phyloP scores from a whole-genome alignment of 2,888 invertebrate genomes.

The Balanococcus diminutus region DNA sequence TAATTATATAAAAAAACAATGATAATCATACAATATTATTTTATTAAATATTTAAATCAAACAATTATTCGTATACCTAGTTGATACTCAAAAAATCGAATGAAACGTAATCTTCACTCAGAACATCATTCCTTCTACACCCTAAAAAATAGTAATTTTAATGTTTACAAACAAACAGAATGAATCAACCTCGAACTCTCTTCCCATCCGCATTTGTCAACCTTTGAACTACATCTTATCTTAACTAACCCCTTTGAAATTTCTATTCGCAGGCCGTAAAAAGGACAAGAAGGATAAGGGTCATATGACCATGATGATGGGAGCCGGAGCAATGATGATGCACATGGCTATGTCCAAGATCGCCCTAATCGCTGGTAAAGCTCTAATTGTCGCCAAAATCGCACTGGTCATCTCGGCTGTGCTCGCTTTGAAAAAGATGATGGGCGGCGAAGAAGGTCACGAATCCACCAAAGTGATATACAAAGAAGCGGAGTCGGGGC shows the following conservation, averaged over 20 bases:
- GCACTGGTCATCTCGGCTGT: constrained; percentile 82
- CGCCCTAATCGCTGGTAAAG: constrained; percentile 84
- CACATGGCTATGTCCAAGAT: constrained; percentile 73
- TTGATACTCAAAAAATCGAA: too few species aligned
- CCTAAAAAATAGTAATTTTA: too few species aligned
- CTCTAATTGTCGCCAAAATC: constrained; percentile 81
- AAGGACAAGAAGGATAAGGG: constrained; percentile 63
- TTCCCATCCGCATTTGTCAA: too few species aligned
- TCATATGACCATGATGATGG: constrained; percentile 67
- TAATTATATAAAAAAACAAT: too few species aligned
- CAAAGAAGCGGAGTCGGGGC: constrained; percentile 63
- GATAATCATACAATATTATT: too few species aligned
- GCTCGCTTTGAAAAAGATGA: constrained; percentile 81
- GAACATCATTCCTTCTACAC: too few species aligned
- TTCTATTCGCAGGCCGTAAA: constrained; percentile 64
- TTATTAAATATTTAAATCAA: too few species aligned
- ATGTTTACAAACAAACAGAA: too few species aligned
- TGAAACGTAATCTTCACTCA: too few species aligned
- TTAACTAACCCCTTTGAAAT: not conserved
- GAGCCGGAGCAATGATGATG: constrained; percentile 64
- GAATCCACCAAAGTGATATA: constrained; percentile 72
- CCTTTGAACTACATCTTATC: not conserved
- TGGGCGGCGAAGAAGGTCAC: constrained; percentile 68
- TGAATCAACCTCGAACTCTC: too few species aligned
- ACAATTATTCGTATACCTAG: too few species aligned